These are phyloP conservation scores for Oasisia sp. DNA, from an alignment of 2,888 invertebrate species.

Conservation along the genomic window DNA sequence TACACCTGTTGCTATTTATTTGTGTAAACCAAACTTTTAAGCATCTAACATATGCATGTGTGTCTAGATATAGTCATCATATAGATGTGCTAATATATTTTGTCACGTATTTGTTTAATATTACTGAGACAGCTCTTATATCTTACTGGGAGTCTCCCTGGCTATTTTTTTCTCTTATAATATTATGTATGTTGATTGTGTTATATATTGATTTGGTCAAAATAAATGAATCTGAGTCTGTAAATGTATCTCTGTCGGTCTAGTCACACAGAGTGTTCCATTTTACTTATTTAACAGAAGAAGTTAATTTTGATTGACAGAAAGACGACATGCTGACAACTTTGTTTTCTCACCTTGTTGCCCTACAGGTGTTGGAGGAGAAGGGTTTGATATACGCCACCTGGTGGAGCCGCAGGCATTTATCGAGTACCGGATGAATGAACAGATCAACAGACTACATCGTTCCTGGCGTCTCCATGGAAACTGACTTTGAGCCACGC, in stretches of 20 bases:
- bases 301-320: background rate
- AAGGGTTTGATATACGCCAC: constrained; percentile 90
- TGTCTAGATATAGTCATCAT: too few relatives aligned
- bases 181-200: too few relatives aligned
- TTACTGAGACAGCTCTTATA: too few relatives aligned
- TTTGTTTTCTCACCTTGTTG: background rate
- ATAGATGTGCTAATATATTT: too few relatives aligned
- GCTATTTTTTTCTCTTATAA: too few relatives aligned
- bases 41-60: too few relatives aligned
- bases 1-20: too few relatives aligned
- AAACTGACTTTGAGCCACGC: constrained; percentile 76
- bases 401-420: constrained; percentile 84
- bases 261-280: background rate
- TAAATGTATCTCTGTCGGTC: background rate
- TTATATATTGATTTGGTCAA: too few relatives aligned
- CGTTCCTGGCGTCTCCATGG: constrained; percentile 81
- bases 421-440: constrained; percentile 88
- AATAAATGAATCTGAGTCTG: too few relatives aligned
- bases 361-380: constrained; percentile 86
- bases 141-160: too few relatives aligned
- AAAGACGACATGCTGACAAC: background rate
- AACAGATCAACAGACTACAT: constrained; percentile 91
- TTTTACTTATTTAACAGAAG: background rate
- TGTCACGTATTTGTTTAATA: too few relatives aligned
- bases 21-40: too few relatives aligned